Percentiles rank a stretch among this genome's conserved stretches.
Conservation (phyloP, 2,797 vertebrate species). For the Coluber constrictor region DNA sequence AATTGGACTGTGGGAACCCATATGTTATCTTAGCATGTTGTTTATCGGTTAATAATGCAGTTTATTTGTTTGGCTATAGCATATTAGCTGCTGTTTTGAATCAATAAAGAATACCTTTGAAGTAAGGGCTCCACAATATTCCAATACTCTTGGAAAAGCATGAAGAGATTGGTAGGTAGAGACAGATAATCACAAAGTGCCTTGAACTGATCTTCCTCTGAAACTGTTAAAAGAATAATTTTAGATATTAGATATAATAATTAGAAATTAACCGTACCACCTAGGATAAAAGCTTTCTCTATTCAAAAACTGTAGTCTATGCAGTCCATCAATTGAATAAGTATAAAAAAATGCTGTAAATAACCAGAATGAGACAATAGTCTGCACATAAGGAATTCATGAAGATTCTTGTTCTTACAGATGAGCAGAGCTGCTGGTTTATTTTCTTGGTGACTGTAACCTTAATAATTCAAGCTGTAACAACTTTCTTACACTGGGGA, state of each 20-base stretch:
- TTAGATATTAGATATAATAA: neutral
- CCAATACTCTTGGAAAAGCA: conserved; percentile 90
- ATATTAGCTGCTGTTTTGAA: neutral
- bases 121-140: conserved; percentile 81
- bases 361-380: neutral
- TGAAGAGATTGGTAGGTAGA: conserved; percentile 89
- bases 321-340: neutral
- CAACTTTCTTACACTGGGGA: neutral
- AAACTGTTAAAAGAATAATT: conserved; percentile 70
- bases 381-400: neutral
- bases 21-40: neutral
- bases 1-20: neutral
- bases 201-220: conserved; percentile 80
- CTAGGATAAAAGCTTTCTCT: neutral
- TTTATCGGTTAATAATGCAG: neutral
- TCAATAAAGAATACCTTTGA: conserved; percentile 75
- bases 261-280: neutral
- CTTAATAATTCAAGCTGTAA: neutral
- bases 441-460: neutral
- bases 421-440: neutral
- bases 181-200: conserved; percentile 90
- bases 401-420: neutral
- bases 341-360: neutral
- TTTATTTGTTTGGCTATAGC: neutral
- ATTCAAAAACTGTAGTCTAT: neutral